Evolutionary conservation across 23 tunicate species (phyloP), one percentile per base, ranked within the genome.

Genomic region (Botrylloides violaceus): DNA sequence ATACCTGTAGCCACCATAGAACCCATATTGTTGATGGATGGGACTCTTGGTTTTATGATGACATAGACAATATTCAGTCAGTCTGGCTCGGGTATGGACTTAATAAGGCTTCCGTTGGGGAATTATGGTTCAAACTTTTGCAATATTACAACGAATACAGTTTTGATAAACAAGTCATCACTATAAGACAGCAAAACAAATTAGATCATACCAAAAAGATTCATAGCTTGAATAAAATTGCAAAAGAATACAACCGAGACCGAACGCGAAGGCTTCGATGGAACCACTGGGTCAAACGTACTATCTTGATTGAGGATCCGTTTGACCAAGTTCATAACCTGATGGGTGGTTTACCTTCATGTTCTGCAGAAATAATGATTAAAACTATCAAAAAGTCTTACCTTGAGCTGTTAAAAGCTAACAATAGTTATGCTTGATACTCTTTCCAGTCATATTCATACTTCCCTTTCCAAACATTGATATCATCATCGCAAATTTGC

Each of bases 21-120:
- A 22, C 31, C 4, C 32, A 3, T 34, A 34, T 66, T 23, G 59
- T 38, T 9, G 73, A 66, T 66, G 73, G 73, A 20, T 66, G 73
- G 73, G 35, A 66, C 28, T 2, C 73, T 4, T 66, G 73, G 56
- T 66, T 66, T 38, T 66, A 29, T 37, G 73, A 66, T 15, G 73
- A 66, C 19, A 34, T 34, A 3, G 23, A 33, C 34, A 18, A 7
- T 6, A 6, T 63, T 24, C 34, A 23, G 4, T 20, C 4, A 29
- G 34, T 23, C 7, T 63, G 70, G 70, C 3, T 3, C n/a, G 70
- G 70, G 3, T 63, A 3, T 28, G 34, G 34, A 3, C 3, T 3
- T 4, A 63, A 63, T 9, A 63, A 29, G n/a, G 18, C 4, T 3
- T 63, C 70, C 18, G 34, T 63, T 31, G 70, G 70, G 23, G 33